Conservation (phyloP, 2,113 vertebrate genomes). For the Rhombomys opimus region DNA sequence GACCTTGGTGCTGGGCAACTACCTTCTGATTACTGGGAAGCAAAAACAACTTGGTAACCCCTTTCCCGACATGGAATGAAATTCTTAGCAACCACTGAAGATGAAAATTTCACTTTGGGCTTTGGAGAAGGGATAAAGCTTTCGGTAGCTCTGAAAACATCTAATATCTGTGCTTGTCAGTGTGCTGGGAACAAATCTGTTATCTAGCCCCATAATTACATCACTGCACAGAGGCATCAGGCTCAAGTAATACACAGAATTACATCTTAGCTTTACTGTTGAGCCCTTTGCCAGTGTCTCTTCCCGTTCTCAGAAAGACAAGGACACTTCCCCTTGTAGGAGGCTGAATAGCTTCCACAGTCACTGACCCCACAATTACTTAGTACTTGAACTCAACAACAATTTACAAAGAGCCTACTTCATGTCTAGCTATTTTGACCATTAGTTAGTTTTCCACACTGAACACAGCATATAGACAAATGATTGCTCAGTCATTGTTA, state of each 20-base stretch:
- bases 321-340: rapidly evolving
- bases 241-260: not conserved
- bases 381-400: not conserved
- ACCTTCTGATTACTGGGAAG: slow-evolving; percentile 23
- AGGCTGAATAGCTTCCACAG: rapidly evolving
- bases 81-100: not conserved
- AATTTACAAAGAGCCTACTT: not conserved
- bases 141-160: slow-evolving; percentile 31
- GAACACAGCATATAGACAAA: not conserved
- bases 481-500: not conserved
- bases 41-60: not conserved
- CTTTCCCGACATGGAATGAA: not conserved
- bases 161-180: not conserved
- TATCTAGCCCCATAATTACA: not conserved
- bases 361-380: not conserved
- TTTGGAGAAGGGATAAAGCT: slow-evolving; percentile 37
- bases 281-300: not conserved
- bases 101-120: not conserved
- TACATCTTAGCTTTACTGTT: not conserved
- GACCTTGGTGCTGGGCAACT: not conserved
- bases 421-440: not conserved
- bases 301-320: not conserved
- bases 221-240: not conserved
- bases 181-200: not conserved
- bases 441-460: not conserved